Percentiles rank a stretch among this genome's conserved stretches.
These are phyloP conservation scores for Rousettus madagascariensis DNA, from an alignment of 2,797 vertebrate species.

Conservation along the genomic window DNA sequence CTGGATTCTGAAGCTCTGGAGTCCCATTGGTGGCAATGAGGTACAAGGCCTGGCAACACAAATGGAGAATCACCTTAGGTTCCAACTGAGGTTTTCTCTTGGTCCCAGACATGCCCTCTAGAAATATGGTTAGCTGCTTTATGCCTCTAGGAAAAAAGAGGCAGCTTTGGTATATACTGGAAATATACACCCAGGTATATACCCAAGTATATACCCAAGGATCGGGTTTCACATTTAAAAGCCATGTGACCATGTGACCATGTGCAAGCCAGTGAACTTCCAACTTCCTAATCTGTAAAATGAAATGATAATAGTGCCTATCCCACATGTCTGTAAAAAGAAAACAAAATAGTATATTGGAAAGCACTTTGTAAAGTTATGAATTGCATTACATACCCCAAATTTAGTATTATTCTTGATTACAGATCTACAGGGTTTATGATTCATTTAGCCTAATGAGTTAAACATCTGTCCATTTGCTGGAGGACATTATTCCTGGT, in stretches of 20 bases:
- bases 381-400: background rate
- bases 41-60: slow-evolving; percentile 91
- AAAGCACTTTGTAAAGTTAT: slow-evolving; percentile 27
- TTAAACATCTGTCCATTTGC: slow-evolving; percentile 3
- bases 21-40: slow-evolving; percentile 98
- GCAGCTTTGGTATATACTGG: background rate
- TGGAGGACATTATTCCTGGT: background rate
- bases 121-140: background rate
- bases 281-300: slow-evolving; percentile 13
- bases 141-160: background rate
- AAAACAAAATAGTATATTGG: background rate
- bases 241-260: background rate
- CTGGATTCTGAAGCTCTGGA: slow-evolving; percentile 96
- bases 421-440: background rate
- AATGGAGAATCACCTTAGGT: slow-evolving; percentile 43
- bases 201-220: slow-evolving; percentile 19
- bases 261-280: background rate
- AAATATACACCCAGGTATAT: slow-evolving; percentile 18
- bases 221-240: background rate
- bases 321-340: background rate
- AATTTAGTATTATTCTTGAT: slow-evolving; percentile 25
- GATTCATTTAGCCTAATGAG: slow-evolving; percentile 21
- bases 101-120: background rate
- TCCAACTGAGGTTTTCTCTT: background rate
- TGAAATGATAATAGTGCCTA: background rate